Evolutionary conservation across 2,797 vertebrate genomes (phyloP).

Genomic region (Kryptolebias ocellatus): DNA sequence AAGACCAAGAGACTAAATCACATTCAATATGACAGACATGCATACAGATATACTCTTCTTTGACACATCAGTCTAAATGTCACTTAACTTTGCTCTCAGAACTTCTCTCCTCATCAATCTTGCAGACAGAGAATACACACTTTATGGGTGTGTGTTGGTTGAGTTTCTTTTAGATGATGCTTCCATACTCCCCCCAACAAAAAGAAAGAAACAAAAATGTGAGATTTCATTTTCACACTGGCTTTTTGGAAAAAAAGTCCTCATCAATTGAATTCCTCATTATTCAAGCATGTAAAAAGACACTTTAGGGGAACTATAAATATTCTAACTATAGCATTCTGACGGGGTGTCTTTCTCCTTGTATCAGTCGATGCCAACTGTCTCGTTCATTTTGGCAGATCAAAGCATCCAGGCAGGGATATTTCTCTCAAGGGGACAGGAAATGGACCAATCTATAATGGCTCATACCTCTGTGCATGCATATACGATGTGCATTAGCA

Average conservation of each 20-base stretch:
- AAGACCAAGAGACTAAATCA: conserved; percentile 55
- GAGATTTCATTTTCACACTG: conserved; percentile 49
- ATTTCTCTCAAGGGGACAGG: conserved; percentile 51
- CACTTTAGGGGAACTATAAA: conserved; percentile 65
- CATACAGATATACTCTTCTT: conserved; percentile 38
- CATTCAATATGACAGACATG: conserved; percentile 36
- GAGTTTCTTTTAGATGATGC: conserved; percentile 22
- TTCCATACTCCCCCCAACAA: background rate
- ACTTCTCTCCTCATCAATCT: conserved; percentile 44
- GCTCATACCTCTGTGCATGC: conserved; percentile 30
- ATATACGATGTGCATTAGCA: conserved; percentile 1
- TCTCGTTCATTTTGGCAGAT: conserved; percentile 72
- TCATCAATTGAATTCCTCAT: conserved; percentile 73
- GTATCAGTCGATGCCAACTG: conserved; percentile 60
- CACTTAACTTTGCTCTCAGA: conserved; percentile 44
- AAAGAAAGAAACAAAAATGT: conserved; percentile 35
- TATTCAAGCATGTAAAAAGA: conserved; percentile 59
- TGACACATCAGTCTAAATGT: conserved; percentile 38
- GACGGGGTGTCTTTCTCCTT: conserved; percentile 56
- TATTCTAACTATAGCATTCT: conserved; percentile 61
- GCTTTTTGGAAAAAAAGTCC: conserved; percentile 58
- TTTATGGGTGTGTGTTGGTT: conserved; percentile 19
- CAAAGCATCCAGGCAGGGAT: conserved; percentile 60
- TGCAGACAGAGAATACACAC: conserved; percentile 18
- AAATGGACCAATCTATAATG: conserved; percentile 55